Conservation (phyloP, 2,797 vertebrate species). For the Scarus forsteni region DNA sequence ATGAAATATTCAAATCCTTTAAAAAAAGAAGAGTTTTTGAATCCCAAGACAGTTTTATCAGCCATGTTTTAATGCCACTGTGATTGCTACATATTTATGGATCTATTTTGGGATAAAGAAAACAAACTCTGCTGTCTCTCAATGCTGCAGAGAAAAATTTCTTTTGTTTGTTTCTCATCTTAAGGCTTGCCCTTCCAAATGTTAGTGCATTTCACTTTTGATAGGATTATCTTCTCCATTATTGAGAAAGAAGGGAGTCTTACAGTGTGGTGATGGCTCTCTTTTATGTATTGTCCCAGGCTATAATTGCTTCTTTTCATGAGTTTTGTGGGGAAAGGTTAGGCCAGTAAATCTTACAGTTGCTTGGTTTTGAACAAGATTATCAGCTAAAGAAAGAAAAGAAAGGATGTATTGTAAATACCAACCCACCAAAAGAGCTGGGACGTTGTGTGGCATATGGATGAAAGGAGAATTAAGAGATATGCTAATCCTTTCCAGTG, state of each 20-base stretch:
- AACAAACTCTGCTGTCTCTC: slow-evolving; percentile 11
- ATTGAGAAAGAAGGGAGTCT: slow-evolving; percentile 58
- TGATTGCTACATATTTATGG: not conserved
- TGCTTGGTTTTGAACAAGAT: slow-evolving; percentile 41
- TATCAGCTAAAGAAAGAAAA: slow-evolving; percentile 44
- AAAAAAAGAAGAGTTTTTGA: slow-evolving; percentile 1
- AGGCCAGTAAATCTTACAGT: slow-evolving; percentile 66
- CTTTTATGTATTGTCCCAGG: slow-evolving; percentile 79
- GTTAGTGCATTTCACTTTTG: slow-evolving; percentile 74
- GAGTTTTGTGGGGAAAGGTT: slow-evolving; percentile 65
- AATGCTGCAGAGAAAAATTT: slow-evolving; percentile 21
- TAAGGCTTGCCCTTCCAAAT: slow-evolving; percentile 70
- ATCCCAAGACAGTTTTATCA: slow-evolving; percentile 1
- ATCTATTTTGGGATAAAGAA: too few species aligned
- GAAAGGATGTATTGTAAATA: slow-evolving; percentile 3
- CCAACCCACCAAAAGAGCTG: too few species aligned
- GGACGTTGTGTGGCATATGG: too few species aligned
- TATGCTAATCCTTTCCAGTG: too few species aligned
- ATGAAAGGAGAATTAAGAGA: too few species aligned
- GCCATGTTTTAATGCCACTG: not conserved
- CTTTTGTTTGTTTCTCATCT: slow-evolving; percentile 44
- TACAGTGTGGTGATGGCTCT: slow-evolving; percentile 61
- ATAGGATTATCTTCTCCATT: slow-evolving; percentile 78
- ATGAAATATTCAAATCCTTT: not conserved
- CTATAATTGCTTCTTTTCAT: slow-evolving; percentile 85